Evolutionary conservation across 2,888 invertebrate species (phyloP).

Genomic region (Ametastegia equiseti): DNA sequence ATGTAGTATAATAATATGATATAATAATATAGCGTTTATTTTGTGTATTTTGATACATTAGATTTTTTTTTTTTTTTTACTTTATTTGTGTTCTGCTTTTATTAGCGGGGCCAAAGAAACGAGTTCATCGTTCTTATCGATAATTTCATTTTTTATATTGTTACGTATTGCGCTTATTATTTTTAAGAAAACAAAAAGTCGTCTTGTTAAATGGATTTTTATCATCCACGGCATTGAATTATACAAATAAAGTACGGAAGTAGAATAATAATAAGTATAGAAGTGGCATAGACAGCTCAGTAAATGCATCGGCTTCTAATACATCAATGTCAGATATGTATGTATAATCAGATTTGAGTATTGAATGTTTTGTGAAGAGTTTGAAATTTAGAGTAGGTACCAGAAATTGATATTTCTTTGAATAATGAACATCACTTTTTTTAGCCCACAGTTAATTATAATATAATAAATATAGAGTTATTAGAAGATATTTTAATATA

Average conservation of each 20-base stretch:
- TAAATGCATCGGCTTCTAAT: background rate
- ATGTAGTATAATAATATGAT: conserved; percentile 7
- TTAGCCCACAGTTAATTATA: conserved; percentile 4
- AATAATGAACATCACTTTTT: background rate
- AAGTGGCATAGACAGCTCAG: background rate
- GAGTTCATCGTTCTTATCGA: background rate
- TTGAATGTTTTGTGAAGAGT: background rate
- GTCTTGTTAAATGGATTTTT: no score
- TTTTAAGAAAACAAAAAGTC: background rate
- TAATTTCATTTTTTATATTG: background rate
- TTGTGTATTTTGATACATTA: background rate
- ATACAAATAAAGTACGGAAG: background rate
- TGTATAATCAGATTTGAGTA: background rate
- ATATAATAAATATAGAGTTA: conserved; percentile 3
- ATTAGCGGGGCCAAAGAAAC: background rate
- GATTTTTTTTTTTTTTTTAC: background rate
- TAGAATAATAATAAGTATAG: background rate
- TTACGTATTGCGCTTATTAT: background rate
- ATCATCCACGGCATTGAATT: no score
- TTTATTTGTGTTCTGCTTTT: background rate
- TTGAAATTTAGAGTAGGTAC: background rate
- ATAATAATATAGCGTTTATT: conserved; percentile 20
- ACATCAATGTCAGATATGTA: conserved; percentile 3
- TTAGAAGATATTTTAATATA: conserved; percentile 4
- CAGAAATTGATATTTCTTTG: background rate